Evolutionary conservation across 2,888 invertebrate genomes (phyloP).

Genomic region (Diaprepes abbreviatus): DNA sequence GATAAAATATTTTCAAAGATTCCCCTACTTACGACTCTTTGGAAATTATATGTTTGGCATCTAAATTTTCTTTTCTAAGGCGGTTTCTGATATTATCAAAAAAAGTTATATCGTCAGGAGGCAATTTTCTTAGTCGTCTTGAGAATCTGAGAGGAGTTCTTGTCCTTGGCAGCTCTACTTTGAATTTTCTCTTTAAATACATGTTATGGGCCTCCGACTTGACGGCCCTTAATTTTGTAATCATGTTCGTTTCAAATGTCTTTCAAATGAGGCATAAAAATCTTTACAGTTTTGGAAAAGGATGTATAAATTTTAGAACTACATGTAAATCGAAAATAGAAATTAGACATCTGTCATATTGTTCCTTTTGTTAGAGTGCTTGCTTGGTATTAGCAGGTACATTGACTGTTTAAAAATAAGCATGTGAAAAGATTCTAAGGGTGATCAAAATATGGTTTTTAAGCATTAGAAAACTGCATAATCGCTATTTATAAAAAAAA

Average conservation of each 20-base stretch:
- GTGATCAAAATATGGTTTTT: no score
- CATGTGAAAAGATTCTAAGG: no score
- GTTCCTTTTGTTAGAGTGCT: constrained; percentile 12
- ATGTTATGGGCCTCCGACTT: constrained; percentile 30
- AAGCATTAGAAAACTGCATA: no score
- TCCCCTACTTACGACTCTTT: constrained; percentile 39
- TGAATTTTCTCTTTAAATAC: constrained; percentile 15
- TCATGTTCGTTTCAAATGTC: constrained; percentile 8
- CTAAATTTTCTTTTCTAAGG: background rate
- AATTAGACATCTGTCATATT: constrained; percentile 15
- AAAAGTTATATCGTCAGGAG: constrained; percentile 25
- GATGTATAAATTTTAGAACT: background rate
- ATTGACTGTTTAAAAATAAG: no score
- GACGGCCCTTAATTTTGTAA: constrained; percentile 6
- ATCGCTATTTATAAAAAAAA: no score
- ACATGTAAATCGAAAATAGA: background rate
- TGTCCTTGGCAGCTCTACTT: constrained; percentile 2
- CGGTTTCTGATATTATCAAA: background rate
- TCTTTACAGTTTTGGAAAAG: background rate
- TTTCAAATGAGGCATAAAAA: background rate
- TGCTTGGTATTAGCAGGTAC: no score
- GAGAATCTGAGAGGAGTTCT: constrained; percentile 36
- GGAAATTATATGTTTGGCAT: constrained; percentile 21
- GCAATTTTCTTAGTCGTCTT: constrained; percentile 36
- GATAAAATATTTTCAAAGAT: no score